phyloP scores from a whole-genome alignment of 1,140 invertebrate genomes.

The Panagrolaimus sp. region DNA sequence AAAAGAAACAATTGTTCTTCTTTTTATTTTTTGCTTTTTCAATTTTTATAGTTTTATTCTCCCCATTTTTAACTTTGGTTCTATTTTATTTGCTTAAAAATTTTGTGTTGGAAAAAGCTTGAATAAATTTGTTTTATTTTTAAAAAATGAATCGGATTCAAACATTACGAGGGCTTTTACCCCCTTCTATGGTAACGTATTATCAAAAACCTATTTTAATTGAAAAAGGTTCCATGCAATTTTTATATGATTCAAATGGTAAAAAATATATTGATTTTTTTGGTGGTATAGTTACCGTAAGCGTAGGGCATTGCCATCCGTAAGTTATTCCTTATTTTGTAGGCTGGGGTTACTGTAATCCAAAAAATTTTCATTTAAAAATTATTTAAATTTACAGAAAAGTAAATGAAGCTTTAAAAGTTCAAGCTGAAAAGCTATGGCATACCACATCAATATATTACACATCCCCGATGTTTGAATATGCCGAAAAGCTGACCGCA shows the following conservation, averaged over 20 bases:
- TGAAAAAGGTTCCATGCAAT: constrained; percentile 80
- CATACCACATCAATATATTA: constrained; percentile 81
- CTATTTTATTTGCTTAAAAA: background rate
- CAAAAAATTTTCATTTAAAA: too few species aligned
- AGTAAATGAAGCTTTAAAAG: constrained; percentile 69
- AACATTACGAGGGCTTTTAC: constrained; percentile 29
- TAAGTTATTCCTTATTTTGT: constrained; percentile 67
- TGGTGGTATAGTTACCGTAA: constrained; percentile 89
- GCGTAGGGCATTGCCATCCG: constrained; percentile 96
- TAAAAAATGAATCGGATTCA: constrained; percentile 34
- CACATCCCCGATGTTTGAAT: constrained; percentile 82
- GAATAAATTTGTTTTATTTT: background rate
- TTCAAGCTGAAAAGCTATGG: constrained; percentile 76
- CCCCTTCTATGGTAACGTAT: constrained; percentile 68
- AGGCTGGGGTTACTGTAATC: constrained; percentile 49
- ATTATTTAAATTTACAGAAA: constrained; percentile 58
- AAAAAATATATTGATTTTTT: constrained; percentile 80
- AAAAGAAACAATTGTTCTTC: too few species aligned
- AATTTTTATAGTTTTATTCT: background rate
- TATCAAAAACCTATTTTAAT: constrained; percentile 78
- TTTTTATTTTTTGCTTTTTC: background rate
- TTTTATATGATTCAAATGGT: constrained; percentile 79
- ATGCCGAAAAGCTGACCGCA: constrained; percentile 71
- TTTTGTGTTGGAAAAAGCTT: background rate
- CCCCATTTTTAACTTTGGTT: background rate